phyloP scores from a whole-genome alignment of 2,888 invertebrate species.

The Diaphora mendica region DNA sequence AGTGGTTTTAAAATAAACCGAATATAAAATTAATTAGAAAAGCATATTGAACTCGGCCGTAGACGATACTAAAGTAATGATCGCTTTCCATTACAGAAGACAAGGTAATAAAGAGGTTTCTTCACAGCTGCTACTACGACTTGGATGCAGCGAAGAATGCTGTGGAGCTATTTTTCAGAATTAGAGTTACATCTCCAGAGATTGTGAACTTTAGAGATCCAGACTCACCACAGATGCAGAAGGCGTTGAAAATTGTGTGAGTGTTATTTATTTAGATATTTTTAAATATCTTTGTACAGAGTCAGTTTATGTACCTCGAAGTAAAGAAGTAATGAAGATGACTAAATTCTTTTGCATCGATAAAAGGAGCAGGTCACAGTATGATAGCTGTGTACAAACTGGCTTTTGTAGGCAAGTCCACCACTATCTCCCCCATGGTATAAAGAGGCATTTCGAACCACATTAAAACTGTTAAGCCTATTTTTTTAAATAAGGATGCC shows the following conservation, averaged over 20 bases:
- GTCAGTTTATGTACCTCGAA: too few relatives aligned
- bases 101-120: constrained; percentile 79
- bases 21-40: too few relatives aligned
- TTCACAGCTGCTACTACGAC: constrained; percentile 85
- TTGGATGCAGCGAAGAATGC: constrained; percentile 84
- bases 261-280: constrained; percentile 44
- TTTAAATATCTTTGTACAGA: background rate
- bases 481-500: too few relatives aligned
- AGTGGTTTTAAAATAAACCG: background rate
- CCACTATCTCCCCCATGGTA: too few relatives aligned
- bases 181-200: constrained; percentile 85
- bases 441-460: too few relatives aligned
- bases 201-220: constrained; percentile 87
- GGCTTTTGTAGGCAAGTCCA: too few relatives aligned
- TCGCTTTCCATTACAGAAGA: constrained; percentile 75
- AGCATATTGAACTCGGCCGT: background rate
- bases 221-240: constrained; percentile 75
- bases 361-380: too few relatives aligned
- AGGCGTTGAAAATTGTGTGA: constrained; percentile 84
- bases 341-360: too few relatives aligned
- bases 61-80: background rate
- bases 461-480: too few relatives aligned
- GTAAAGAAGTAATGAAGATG: too few relatives aligned
- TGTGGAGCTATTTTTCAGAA: constrained; percentile 80
- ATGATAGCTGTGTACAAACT: too few relatives aligned